Percentiles rank a stretch among this genome's conserved stretches.
Evolutionary conservation across 2,888 invertebrate genomes (phyloP).

Genomic region (Megalurothrips usitatus): DNA sequence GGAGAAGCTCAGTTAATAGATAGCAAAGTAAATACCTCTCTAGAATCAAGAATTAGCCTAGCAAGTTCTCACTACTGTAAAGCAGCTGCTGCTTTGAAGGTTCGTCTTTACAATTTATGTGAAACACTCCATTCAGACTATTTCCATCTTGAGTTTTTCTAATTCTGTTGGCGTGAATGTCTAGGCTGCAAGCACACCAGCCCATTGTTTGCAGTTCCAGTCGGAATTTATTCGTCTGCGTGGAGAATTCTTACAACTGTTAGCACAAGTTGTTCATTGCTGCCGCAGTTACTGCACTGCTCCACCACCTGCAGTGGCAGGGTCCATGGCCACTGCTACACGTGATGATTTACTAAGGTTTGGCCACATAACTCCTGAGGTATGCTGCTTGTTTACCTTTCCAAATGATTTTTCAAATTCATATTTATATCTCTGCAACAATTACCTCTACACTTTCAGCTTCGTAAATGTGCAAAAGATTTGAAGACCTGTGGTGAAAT

Average conservation of each 20-base stretch:
- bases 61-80: conserved; percentile 61
- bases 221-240: conserved; percentile 72
- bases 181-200: conserved; percentile 63
- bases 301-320: conserved; percentile 89
- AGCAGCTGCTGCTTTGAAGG: conserved; percentile 58
- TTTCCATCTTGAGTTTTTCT: conserved; percentile 37
- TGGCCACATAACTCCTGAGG: conserved; percentile 73
- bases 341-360: conserved; percentile 73
- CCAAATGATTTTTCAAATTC: conserved; percentile 8
- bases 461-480: conserved; percentile 69
- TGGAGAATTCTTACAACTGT: conserved; percentile 65
- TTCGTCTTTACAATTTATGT: conserved; percentile 39
- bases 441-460: conserved; percentile 43
- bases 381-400: conserved; percentile 38
- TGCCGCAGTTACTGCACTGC: conserved; percentile 77
- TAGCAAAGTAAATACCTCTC: conserved; percentile 41
- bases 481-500: conserved; percentile 67
- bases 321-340: conserved; percentile 70
- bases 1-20: conserved; percentile 64
- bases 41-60: conserved; percentile 40
- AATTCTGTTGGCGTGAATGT: conserved; percentile 38
- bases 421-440: background rate
- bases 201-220: conserved; percentile 64
- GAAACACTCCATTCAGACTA: conserved; percentile 36
- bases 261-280: conserved; percentile 61